Base-by-base conservation (phyloP, 2,113 vertebrate genomes). In the Oxyruncus cristatus region DNA sequence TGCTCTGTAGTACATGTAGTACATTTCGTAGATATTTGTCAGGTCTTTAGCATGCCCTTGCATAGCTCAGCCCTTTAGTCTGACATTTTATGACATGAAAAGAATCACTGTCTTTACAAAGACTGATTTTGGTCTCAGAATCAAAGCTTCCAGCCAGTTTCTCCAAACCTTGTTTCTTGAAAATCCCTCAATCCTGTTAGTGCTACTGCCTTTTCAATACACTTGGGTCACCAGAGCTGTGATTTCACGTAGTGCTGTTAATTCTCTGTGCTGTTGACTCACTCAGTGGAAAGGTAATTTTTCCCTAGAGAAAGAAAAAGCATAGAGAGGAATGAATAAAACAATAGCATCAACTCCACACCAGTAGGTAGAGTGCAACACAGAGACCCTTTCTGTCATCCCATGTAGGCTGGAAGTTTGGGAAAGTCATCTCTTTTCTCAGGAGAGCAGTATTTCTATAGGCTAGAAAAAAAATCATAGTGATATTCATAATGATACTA, bases 1-100 rank as follows among this genome's bases (percentile, higher is more conserved):
- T 6, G 4, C 15, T 58, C 42, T 75, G 11, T 71, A 53, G 13
- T 9, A 3, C 18, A 12, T 0, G 2, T 6, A 27, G 27, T 5
- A 58, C 50, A 3, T 44, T 35, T 49, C 86, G 19, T 42, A 42
- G 32, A 9, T 47, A 42, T 42, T 58, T 74, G 7, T 50, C 56
- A 84, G 68, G 3, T 42, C 37, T 63, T 71, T 72, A 92, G 18
- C 22, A 47, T 46, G 10, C 7, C 63, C 24, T 76, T 50, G 27
- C 10, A n/a, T 32, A 50, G 33, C 26, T 41, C 39, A 89, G 41
- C 18, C 24, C n/a, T 89, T 80, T 72, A 68, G 32, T 35, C 24
- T 82, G 24, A 32, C 4, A 37, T 53, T 72, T 87, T 63, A 42
- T 33, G 19, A 67, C 63, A 75, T 30, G 2, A 28, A 20, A 55